phyloP scores from a whole-genome alignment of 2,113 vertebrate genomes.

The Stercorarius parasiticus region DNA sequence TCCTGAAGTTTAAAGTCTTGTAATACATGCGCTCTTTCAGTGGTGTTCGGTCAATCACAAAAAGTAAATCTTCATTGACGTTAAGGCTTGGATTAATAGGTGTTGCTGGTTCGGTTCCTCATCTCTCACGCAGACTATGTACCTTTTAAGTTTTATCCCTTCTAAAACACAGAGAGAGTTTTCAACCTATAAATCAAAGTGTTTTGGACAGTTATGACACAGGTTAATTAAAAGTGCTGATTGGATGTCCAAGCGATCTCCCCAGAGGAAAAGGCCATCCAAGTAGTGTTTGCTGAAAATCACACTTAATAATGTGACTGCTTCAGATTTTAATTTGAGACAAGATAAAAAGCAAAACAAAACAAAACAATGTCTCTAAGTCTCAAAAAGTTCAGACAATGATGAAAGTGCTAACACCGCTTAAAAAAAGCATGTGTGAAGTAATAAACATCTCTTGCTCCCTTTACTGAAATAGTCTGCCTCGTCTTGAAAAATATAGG shows the following conservation, averaged over 20 bases:
- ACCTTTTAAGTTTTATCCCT: neutral
- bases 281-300: constrained; percentile 21
- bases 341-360: neutral
- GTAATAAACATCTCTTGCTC: neutral
- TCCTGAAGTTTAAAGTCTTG: neutral
- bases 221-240: constrained; percentile 49
- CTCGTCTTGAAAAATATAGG: neutral
- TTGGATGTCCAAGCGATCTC: constrained; percentile 15
- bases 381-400: neutral
- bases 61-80: neutral
- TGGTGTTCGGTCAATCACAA: neutral
- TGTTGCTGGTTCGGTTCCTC: neutral
- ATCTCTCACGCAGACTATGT: neutral
- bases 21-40: neutral
- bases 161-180: neutral
- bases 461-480: neutral
- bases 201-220: constrained; percentile 27
- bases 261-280: neutral
- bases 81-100: constrained; percentile 11
- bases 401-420: neutral
- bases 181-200: constrained; percentile 51
- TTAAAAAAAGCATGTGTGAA: neutral
- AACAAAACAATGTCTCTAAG: neutral
- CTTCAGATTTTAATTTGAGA: constrained; percentile 43
- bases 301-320: constrained; percentile 15